Base-by-base conservation (phyloP, 2,888 invertebrate species). In the Brachynemurus nebulosus region DNA sequence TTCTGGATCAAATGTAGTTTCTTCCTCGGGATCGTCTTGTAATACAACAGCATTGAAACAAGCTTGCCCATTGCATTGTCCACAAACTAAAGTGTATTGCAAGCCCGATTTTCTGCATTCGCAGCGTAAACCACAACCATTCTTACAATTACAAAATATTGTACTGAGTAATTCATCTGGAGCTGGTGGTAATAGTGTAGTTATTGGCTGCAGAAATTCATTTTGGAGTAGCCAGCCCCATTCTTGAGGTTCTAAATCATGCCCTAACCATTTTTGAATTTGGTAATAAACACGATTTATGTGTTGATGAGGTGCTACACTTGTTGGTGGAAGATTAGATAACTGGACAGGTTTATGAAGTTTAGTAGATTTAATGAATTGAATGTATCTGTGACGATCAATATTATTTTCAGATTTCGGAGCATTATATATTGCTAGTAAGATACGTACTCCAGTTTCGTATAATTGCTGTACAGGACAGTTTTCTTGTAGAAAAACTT, bases 21-120 rank as follows among this genome's bases (percentile, higher is more conserved):
- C 43, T 46, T 46, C 43, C 21, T 46, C 46, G 33, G 20, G 38
- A 35, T 46, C 37, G 16, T 20, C 38, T 46, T 36, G 43, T 21
- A 35, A 46, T 25, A 34, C 11, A 18, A 25, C 34, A 46, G 46
- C 42, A 25, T 44, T 37, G 30, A 41, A 42, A 25, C 42, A 42
- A 45, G 30, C 45, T 36, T 36, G 45, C 19, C 49, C 50, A 44
- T 51, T 49, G 40, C 50, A 53, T 36, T 50, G 51, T 39, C 50
- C 49, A 44, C 55, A 56, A 54, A 48, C 53, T 53, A 47, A 46
- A 48, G 52, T 50, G 45, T 51, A 48, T 40, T 51, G 53, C 17
- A 55, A 52, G 34, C 59, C 59, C 42, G 49, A 34, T 57, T 55
- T 57, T 44, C 54, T 52, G 51, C 55, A 55, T 51, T 54, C 52